Evolutionary conservation across 2,888 invertebrate species (phyloP).

Genomic region (Nephrotoma flavescens): DNA sequence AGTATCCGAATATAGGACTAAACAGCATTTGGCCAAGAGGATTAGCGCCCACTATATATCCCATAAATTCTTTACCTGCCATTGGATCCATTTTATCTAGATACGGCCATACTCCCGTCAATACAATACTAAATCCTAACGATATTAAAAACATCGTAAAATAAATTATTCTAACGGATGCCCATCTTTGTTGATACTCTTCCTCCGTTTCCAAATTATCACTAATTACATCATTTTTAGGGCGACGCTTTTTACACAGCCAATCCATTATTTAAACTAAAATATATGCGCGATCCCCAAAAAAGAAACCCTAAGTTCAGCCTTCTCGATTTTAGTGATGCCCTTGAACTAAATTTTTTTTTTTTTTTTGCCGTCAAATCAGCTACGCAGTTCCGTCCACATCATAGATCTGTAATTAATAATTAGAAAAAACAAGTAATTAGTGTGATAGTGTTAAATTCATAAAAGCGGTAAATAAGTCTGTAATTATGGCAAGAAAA

Average conservation of each 20-base stretch:
- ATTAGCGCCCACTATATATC: conserved; percentile 71
- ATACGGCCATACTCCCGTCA: conserved; percentile 82
- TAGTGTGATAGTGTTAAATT: neutral
- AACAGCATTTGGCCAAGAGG: conserved; percentile 77
- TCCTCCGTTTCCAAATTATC: conserved; percentile 48
- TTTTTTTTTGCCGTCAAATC: neutral
- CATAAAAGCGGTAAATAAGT: too few relatives aligned
- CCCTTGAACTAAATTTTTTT: neutral
- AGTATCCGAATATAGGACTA: conserved; percentile 71
- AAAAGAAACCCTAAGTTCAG: neutral
- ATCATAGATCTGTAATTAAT: neutral
- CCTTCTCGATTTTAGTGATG: neutral
- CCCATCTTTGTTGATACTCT: conserved; percentile 57
- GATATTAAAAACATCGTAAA: conserved; percentile 86
- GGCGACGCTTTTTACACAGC: neutral
- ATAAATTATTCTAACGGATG: conserved; percentile 66
- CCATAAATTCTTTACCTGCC: conserved; percentile 70
- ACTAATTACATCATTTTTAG: conserved; percentile 12
- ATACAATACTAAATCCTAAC: conserved; percentile 71
- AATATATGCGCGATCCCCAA: neutral
- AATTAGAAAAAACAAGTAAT: neutral
- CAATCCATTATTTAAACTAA: neutral
- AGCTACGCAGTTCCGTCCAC: neutral
- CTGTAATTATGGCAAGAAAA: too few relatives aligned
- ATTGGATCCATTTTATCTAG: conserved; percentile 68